These are phyloP conservation scores for Cantharis rufa DNA, from an alignment of 2,888 invertebrate species.

Conservation along the genomic window DNA sequence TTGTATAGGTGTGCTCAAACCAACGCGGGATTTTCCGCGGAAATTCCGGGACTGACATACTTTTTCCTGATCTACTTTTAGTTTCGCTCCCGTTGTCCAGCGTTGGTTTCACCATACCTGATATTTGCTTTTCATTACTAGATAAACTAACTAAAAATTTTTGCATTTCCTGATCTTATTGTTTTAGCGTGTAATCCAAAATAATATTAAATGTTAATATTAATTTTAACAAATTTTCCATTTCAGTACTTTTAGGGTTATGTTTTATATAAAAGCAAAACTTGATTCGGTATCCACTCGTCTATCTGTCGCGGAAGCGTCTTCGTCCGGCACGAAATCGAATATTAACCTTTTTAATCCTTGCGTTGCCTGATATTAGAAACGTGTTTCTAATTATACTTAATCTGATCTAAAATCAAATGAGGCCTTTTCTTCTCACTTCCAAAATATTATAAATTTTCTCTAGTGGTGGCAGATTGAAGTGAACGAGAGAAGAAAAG, in stretches of 20 bases:
- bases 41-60: background rate
- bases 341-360: background rate
- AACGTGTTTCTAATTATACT: background rate
- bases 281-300: background rate
- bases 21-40: background rate
- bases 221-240: background rate
- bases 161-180: constrained; percentile 27
- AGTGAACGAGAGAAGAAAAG: background rate
- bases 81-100: background rate
- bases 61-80: background rate
- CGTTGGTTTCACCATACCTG: background rate
- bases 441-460: background rate
- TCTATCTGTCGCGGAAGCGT: background rate
- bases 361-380: background rate
- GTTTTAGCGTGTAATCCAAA: constrained; percentile 1
- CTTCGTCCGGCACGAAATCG: background rate
- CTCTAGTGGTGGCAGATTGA: background rate
- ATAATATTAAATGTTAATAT: background rate
- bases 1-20: background rate
- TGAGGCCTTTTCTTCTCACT: background rate
- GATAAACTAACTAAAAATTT: constrained; percentile 20
- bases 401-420: background rate
- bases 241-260: background rate
- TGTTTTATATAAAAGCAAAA: background rate
- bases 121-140: constrained; percentile 5